These are phyloP conservation scores for Tyrannus savana DNA, from an alignment of 2,113 vertebrate genomes.

Conservation along the genomic window DNA sequence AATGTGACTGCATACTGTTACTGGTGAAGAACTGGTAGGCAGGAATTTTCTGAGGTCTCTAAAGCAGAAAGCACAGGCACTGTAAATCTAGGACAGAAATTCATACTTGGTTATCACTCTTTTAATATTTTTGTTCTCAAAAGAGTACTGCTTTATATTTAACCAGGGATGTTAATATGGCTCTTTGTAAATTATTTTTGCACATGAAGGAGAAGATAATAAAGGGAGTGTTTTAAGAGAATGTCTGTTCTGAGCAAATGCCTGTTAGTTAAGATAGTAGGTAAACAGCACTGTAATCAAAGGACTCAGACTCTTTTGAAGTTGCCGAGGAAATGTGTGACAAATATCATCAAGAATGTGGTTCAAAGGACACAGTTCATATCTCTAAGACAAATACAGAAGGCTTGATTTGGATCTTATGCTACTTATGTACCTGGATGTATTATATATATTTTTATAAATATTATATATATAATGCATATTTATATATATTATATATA, in stretches of 20 bases:
- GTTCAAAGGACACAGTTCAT: conserved; percentile 36
- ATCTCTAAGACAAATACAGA: not conserved
- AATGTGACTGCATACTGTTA: not conserved
- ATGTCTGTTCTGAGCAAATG: conserved; percentile 36
- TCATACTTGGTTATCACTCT: not conserved
- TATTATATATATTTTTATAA: too few species aligned
- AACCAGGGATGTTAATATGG: not conserved
- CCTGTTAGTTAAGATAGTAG: conserved; percentile 3
- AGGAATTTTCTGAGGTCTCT: not conserved
- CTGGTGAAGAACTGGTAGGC: not conserved
- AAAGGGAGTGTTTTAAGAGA: conserved; percentile 17
- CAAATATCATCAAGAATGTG: conserved; percentile 43
- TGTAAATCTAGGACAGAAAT: not conserved
- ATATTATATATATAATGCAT: too few species aligned
- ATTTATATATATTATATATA: too few species aligned
- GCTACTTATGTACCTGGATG: not conserved
- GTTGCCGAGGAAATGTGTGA: conserved; percentile 49
- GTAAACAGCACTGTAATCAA: conserved; percentile 43
- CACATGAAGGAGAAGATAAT: not conserved
- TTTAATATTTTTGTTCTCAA: conserved; percentile 25
- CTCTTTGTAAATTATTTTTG: conserved; percentile 31
- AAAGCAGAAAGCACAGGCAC: not conserved
- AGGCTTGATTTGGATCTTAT: not conserved
- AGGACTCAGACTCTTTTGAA: conserved; percentile 51
- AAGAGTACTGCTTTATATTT: conserved; percentile 14